Conservation (phyloP, 2,888 invertebrate genomes). For the Sussaba pulchella region DNA sequence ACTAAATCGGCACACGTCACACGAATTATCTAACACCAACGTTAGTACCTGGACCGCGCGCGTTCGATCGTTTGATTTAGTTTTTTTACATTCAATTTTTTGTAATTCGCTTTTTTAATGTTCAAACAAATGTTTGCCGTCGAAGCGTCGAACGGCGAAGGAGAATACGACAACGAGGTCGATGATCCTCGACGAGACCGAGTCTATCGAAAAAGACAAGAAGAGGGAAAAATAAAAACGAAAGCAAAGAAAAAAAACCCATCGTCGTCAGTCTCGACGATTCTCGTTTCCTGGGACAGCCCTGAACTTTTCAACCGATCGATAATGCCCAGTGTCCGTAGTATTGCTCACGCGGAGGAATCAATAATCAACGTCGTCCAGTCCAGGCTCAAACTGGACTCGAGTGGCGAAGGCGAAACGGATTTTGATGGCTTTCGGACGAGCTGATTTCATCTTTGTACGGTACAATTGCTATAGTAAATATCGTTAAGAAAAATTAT, state of each 20-base stretch:
- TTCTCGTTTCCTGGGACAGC: conserved; percentile 75
- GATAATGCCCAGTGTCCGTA: conserved; percentile 80
- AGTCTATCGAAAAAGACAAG: conserved; percentile 23
- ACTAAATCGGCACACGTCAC: conserved; percentile 82
- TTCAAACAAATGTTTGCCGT: neutral
- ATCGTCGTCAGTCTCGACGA: conserved; percentile 43
- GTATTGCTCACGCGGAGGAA: conserved; percentile 70
- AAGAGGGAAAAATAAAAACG: conserved; percentile 1
- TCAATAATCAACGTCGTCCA: conserved; percentile 78
- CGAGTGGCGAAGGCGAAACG: conserved; percentile 51
- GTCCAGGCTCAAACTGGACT: conserved; percentile 74
- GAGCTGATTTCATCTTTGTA: conserved; percentile 22
- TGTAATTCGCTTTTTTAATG: conserved; percentile 3
- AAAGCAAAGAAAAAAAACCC: conserved; percentile 15
- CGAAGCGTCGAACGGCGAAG: neutral
- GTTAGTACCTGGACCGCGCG: conserved; percentile 82
- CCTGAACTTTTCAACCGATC: conserved; percentile 82
- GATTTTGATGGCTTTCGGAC: conserved; percentile 52
- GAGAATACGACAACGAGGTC: neutral
- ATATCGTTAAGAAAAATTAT: neutral
- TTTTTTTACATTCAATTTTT: neutral
- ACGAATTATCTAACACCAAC: conserved; percentile 84
- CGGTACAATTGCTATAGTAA: conserved; percentile 14
- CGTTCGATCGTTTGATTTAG: conserved; percentile 26
- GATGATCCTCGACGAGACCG: conserved; percentile 19